Conservation (phyloP, 2,797 vertebrate species). For the Poliocrania exsul region DNA sequence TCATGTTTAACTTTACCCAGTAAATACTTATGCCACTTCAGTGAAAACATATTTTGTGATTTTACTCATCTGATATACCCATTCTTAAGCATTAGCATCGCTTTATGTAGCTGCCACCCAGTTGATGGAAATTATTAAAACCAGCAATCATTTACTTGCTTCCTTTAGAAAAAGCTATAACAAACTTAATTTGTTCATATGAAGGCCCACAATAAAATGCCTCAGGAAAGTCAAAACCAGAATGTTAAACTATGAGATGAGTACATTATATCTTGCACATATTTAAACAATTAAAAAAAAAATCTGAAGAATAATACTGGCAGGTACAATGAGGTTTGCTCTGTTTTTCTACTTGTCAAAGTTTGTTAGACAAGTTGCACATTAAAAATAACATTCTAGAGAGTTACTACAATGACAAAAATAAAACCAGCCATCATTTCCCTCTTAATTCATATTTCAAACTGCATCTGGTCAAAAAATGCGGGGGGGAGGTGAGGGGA, state of each 20-base stretch:
- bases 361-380: neutral
- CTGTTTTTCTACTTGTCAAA: neutral
- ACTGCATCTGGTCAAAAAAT: neutral
- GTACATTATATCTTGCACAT: neutral
- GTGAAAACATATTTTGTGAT: constrained; percentile 14
- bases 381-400: neutral
- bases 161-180: neutral
- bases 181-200: neutral
- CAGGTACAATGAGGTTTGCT: neutral
- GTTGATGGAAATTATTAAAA: constrained; percentile 7
- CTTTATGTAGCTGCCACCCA: neutral
- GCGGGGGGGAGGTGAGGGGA: fast-evolving
- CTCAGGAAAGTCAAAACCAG: neutral
- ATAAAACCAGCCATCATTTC: neutral
- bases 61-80: neutral
- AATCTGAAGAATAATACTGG: neutral
- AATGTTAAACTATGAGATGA: neutral
- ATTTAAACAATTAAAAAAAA: constrained; percentile 23
- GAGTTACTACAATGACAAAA: neutral
- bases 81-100: neutral
- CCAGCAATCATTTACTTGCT: neutral
- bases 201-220: neutral
- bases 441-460: constrained; percentile 21
- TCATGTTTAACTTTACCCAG: neutral
- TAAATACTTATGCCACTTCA: neutral